A percentile compares a stretch with the other conserved stretches of the same genome.
Evolutionary conservation across 2,888 invertebrate species (phyloP).

Genomic region (Leptura quadrifasciata): DNA sequence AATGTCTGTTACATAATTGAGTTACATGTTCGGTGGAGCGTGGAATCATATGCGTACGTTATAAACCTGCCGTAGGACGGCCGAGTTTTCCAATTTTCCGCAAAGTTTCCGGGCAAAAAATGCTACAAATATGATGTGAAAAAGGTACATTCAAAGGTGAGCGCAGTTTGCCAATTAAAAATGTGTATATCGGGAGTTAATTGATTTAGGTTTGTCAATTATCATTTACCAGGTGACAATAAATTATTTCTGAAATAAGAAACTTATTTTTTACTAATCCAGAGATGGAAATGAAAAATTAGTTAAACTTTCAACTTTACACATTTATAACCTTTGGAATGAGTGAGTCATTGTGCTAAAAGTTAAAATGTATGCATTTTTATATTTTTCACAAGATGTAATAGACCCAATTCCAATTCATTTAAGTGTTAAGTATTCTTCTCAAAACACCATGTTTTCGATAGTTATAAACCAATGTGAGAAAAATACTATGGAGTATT

Average conservation of each 20-base stretch:
- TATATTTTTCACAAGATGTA: no score
- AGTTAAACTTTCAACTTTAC: no score
- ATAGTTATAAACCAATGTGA: no score
- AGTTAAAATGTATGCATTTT: no score
- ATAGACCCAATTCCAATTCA: no score
- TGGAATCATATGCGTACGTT: constrained; percentile 61
- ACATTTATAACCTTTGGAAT: no score
- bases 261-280: no score
- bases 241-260: not conserved
- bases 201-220: constrained; percentile 11
- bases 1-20: constrained; percentile 69
- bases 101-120: constrained; percentile 45
- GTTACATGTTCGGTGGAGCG: constrained; percentile 65
- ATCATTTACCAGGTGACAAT: not conserved
- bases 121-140: constrained; percentile 9
- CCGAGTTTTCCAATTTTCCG: constrained; percentile 53
- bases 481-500: no score
- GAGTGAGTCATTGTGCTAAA: no score
- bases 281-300: no score
- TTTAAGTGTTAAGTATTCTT: no score
- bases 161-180: constrained; percentile 1
- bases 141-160: not conserved
- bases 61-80: constrained; percentile 47
- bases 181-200: constrained; percentile 10
- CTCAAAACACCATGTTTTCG: no score